Conservation (phyloP, 2,888 invertebrate genomes). For the Hemaris fuciformis region DNA sequence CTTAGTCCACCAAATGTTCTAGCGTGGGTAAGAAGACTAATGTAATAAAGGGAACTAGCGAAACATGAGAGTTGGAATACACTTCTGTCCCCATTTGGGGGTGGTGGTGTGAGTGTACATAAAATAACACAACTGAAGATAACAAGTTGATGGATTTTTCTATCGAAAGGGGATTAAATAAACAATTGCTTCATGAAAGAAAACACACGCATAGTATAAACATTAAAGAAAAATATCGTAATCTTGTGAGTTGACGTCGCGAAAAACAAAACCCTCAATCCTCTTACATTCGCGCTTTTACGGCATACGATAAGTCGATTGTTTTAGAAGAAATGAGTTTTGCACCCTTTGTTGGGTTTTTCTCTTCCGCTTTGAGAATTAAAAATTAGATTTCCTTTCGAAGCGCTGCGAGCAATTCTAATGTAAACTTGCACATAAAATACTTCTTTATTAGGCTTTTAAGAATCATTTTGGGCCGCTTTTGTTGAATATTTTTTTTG, state of each 20-base stretch:
- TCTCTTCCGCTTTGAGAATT: not conserved
- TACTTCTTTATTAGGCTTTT: not conserved
- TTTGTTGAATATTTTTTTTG: not conserved
- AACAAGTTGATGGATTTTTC: no score
- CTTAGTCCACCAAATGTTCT: no score
- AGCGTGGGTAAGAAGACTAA: no score
- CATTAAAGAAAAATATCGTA: not conserved
- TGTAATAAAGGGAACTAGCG: no score
- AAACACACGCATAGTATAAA: not conserved
- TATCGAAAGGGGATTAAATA: not conserved
- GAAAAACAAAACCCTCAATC: not conserved
- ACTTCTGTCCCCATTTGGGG: no score
- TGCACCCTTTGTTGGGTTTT: not conserved
- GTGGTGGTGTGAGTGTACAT: no score
- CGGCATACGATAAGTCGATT: slow-evolving; percentile 3
- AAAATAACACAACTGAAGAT: no score
- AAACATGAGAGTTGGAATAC: no score
- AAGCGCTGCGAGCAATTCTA: not conserved
- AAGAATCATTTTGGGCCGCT: not conserved
- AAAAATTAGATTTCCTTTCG: not conserved
- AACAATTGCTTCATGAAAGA: not conserved
- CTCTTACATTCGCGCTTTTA: slow-evolving; percentile 1
- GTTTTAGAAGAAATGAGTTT: not conserved
- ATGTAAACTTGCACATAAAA: not conserved
- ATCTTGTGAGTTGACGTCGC: not conserved